phyloP scores from a whole-genome alignment of 2,888 invertebrate genomes.

The Chydorus sphaericus region DNA sequence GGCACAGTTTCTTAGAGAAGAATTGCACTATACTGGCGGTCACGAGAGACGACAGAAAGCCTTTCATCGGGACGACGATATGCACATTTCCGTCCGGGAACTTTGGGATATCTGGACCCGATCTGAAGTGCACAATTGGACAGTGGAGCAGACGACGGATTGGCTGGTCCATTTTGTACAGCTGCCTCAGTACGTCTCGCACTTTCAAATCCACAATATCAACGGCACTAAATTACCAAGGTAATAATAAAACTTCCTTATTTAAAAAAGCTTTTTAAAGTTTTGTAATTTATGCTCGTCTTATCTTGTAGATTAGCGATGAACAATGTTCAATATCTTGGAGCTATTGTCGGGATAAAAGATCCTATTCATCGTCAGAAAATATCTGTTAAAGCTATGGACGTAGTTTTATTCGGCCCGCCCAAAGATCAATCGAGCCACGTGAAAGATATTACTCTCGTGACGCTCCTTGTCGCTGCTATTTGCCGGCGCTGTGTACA shows the following conservation, averaged over 20 bases:
- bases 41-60: constrained; percentile 81
- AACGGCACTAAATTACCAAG: constrained; percentile 86
- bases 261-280: constrained; percentile 7
- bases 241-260: constrained; percentile 34
- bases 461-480: constrained; percentile 66
- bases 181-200: constrained; percentile 80
- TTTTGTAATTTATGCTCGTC: constrained; percentile 9
- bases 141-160: constrained; percentile 89
- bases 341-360: constrained; percentile 79
- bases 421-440: constrained; percentile 74
- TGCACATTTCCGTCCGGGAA: constrained; percentile 93
- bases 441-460: constrained; percentile 79
- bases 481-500: constrained; percentile 82
- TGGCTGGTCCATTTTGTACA: constrained; percentile 87
- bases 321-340: constrained; percentile 80
- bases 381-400: constrained; percentile 93
- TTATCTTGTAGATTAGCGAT: constrained; percentile 63
- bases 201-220: constrained; percentile 71
- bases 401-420: constrained; percentile 93
- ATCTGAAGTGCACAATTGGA: constrained; percentile 96
- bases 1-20: constrained; percentile 87
- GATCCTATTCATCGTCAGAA: constrained; percentile 98
- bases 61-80: constrained; percentile 93
- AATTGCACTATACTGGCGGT: constrained; percentile 87
- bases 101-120: constrained; percentile 92